Conservation (phyloP, 2,888 invertebrate species). For the Corythucha ciliata region DNA sequence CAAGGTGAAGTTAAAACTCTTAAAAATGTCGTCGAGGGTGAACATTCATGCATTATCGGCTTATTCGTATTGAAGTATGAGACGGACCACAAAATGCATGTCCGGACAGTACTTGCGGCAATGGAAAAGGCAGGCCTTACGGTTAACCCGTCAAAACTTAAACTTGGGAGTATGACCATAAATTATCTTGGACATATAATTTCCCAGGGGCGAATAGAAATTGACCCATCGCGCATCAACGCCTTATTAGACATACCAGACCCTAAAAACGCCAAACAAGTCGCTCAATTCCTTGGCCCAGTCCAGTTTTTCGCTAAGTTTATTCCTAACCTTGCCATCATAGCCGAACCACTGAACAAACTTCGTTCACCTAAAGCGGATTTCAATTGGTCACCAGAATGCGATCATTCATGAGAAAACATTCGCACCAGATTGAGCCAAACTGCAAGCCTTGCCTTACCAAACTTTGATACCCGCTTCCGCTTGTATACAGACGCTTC, state of each 20-base stretch:
- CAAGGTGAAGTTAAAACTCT: too few species aligned
- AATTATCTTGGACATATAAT: conserved; percentile 23
- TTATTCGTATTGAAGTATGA: too few species aligned
- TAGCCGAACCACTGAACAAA: conserved; percentile 33
- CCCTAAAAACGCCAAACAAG: conserved; percentile 27
- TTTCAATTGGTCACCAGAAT: neutral
- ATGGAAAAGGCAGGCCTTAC: conserved; percentile 28
- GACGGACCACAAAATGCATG: conserved; percentile 20
- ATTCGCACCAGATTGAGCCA: neutral
- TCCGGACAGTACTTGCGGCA: conserved; percentile 23
- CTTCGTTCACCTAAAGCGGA: conserved; percentile 19
- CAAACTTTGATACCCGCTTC: conserved; percentile 8
- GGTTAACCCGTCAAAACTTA: conserved; percentile 32
- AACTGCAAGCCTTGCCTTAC: conserved; percentile 6
- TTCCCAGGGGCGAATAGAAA: conserved; percentile 19
- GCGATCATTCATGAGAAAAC: conserved; percentile 4
- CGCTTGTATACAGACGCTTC: conserved; percentile 12
- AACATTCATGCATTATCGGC: too few species aligned
- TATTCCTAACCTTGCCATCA: conserved; percentile 30
- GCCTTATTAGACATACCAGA: conserved; percentile 23
- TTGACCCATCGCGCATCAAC: conserved; percentile 28
- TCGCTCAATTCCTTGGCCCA: conserved; percentile 33
- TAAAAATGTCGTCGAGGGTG: too few species aligned
- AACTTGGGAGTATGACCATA: conserved; percentile 15
- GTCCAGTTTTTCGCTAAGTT: conserved; percentile 36